phyloP scores from a whole-genome alignment of 2,113 vertebrate genomes.

The Phrynocephalus versicolor region DNA sequence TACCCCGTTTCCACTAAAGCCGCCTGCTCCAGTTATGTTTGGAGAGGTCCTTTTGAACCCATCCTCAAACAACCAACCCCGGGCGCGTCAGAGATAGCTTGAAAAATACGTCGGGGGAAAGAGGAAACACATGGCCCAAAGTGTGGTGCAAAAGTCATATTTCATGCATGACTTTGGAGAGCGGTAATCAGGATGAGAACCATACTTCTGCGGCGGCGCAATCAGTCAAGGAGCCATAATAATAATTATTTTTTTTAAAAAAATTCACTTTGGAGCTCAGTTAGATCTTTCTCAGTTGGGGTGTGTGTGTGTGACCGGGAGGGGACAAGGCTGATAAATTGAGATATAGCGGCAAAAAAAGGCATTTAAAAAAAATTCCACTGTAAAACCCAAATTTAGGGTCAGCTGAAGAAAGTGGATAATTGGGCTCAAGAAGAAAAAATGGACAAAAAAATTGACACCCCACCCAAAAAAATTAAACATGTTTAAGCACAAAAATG shows the following conservation, averaged over 20 bases:
- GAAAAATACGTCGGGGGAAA: slow-evolving; percentile 85
- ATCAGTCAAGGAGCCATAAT: slow-evolving; percentile 80
- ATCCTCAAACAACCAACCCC: slow-evolving; percentile 87
- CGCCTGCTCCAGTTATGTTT: slow-evolving; percentile 62
- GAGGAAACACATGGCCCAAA: slow-evolving; percentile 86
- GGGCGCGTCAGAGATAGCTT: slow-evolving; percentile 79
- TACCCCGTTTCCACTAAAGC: slow-evolving; percentile 39
- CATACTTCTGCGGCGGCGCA: slow-evolving; percentile 80
- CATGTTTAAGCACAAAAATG: too few species aligned
- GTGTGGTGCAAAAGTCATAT: slow-evolving; percentile 85
- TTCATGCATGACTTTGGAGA: slow-evolving; percentile 89
- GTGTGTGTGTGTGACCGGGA: rapidly evolving
- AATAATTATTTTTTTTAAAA: slow-evolving; percentile 62
- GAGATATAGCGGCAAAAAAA: not conserved
- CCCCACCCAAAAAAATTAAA: too few species aligned
- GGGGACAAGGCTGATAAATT: not conserved
- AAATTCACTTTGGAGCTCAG: slow-evolving; percentile 77
- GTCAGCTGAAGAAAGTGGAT: not conserved
- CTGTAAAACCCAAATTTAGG: not conserved
- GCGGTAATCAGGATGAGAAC: slow-evolving; percentile 94
- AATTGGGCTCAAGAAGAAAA: not conserved
- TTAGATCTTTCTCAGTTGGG: slow-evolving; percentile 40
- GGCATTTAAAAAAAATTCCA: not conserved
- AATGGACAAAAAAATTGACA: not conserved
- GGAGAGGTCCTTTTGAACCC: slow-evolving; percentile 70